Base-by-base conservation (phyloP, 92 coral and sea anemone species). In the Bergia sp. region DNA sequence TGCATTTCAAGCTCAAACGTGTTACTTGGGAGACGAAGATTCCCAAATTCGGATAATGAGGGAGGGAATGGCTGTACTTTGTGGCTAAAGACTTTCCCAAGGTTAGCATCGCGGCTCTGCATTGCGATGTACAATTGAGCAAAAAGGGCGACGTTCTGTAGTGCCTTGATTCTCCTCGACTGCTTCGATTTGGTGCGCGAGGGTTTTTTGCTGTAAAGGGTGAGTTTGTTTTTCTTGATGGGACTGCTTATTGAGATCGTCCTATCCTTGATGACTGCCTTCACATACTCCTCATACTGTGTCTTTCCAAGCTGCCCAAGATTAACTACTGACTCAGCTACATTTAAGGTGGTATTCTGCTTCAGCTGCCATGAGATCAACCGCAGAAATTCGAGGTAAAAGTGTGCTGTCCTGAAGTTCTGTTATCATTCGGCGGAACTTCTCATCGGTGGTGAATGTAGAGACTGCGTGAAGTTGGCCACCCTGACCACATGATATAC, bases 141-240 rank as follows among this genome's bases (percentile, higher is more conserved):
- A 79, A 92, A 90, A 7, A 89, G 92, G 41, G 92, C 83, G 13
- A 89, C 89, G 87, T 88, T 78, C 73, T 88, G 93, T 0, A 90
- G 90, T 29, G 37, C 71, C 18, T 23, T 41, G 67, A 93, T 88
- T 9, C 40, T 90, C 90, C 90, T 92, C 23, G 86, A 75, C 86
- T 90, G 91, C 50, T 90, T 90, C 16, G 91, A 92, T 58, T 88
- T 90, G 65, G 61, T 47, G 7, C 78, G 82, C 18, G 89, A 29
- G 13, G 92, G 90, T 9, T 69, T 91, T 43, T 90, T 93, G 0
- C 85, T 39, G 84, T 18, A 90, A 80, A 85, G 90, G 67, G 93
- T 90, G 12, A 89, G 79, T 41, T 90, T 90, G 88, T 92, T 93
- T 77, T 75, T 93, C 92, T 93, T 93, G 66, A 93, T 89, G 40